phyloP scores from a whole-genome alignment of 2,113 vertebrate genomes.

The Cyprinodon brontotheroides region DNA sequence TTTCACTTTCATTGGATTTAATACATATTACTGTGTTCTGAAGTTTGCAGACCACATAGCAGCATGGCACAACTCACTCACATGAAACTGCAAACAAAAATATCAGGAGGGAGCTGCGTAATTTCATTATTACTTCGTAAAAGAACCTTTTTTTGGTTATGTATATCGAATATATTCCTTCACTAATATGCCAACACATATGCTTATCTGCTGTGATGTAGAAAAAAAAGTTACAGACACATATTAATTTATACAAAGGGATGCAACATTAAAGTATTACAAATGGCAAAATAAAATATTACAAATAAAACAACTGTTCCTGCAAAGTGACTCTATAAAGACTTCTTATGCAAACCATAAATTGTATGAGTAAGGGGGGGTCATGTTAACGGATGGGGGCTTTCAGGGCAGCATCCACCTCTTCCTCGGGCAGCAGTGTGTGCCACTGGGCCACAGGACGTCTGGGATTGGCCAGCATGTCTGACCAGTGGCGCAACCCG shows the following conservation, averaged over 20 bases:
- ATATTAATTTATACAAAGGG: not conserved
- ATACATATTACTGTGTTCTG: not conserved
- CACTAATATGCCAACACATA: not conserved
- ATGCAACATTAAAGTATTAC: not conserved
- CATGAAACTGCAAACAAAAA: no score
- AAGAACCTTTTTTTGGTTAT: not conserved
- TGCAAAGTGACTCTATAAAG: not conserved
- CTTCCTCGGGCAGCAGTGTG: conserved; percentile 81
- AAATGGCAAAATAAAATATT: not conserved
- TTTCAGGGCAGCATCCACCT: conserved; percentile 82
- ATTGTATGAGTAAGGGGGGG: not conserved
- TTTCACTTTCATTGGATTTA: not conserved
- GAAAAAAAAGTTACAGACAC: not conserved
- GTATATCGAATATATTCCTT: not conserved
- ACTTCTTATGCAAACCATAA: not conserved
- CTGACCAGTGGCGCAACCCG: conserved; percentile 87
- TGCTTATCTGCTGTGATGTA: not conserved
- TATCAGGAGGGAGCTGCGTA: no score
- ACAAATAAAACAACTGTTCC: not conserved
- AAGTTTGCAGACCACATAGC: not conserved
- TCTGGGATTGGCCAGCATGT: conserved; percentile 88
- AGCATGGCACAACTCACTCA: not conserved
- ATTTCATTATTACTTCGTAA: not conserved
- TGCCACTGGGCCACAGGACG: conserved; percentile 89
- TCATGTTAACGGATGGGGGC: conserved; percentile 77